These are phyloP conservation scores for Netelia inedita DNA, from an alignment of 2,888 invertebrate genomes.

Conservation along the genomic window DNA sequence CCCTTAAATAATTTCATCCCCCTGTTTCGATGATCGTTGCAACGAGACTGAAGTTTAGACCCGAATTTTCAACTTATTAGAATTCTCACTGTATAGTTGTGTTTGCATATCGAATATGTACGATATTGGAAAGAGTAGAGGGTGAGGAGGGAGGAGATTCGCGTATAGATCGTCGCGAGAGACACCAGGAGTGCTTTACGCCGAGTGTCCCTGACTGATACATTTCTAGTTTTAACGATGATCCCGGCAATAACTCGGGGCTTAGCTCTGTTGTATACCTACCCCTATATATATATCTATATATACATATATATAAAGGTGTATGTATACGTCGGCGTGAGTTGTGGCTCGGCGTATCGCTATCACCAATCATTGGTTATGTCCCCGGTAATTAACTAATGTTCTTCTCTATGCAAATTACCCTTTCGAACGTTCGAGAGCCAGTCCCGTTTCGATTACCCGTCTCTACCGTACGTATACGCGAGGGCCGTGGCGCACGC, in stretches of 20 bases:
- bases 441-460: slow-evolving; percentile 62
- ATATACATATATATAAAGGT: neutral
- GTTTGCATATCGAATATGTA: neutral
- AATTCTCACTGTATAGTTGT: neutral
- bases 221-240: slow-evolving; percentile 84
- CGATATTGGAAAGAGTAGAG: neutral
- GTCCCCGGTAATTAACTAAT: slow-evolving; percentile 84
- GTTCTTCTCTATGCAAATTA: slow-evolving; percentile 84
- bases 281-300: neutral
- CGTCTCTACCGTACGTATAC: neutral
- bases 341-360: slow-evolving; percentile 77
- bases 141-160: neutral
- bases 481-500: neutral
- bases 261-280: slow-evolving; percentile 75
- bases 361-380: slow-evolving; percentile 84
- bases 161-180: slow-evolving; percentile 26
- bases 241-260: slow-evolving; percentile 84
- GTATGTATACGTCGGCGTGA: slow-evolving; percentile 73
- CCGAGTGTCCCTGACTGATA: slow-evolving; percentile 79
- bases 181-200: slow-evolving; percentile 59
- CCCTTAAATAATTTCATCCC: neutral
- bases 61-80: neutral
- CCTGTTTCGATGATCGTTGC: no score
- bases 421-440: slow-evolving; percentile 56
- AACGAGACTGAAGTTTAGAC: neutral